phyloP scores from a whole-genome alignment of 2,797 vertebrate species.

The Choloepus didactylus region DNA sequence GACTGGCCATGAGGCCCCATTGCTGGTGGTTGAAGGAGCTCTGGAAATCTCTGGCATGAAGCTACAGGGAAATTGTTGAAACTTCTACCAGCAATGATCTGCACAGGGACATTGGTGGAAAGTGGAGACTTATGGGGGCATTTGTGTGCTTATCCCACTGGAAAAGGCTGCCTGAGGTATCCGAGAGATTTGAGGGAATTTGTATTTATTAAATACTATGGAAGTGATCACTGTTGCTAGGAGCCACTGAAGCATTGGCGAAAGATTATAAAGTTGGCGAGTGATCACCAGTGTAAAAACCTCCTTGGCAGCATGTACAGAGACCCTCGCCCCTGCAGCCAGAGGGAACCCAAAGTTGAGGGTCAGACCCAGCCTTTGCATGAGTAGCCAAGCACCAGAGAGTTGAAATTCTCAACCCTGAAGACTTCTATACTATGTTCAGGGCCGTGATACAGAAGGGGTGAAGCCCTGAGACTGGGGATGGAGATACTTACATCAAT shows the following conservation, averaged over 20 bases:
- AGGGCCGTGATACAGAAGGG: neutral
- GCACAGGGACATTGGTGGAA: neutral
- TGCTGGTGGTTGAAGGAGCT: too few species aligned
- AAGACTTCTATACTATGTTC: neutral
- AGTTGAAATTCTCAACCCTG: neutral
- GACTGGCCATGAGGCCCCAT: neutral
- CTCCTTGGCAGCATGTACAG: neutral
- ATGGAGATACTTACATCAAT: neutral
- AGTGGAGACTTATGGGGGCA: neutral
- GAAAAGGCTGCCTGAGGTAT: neutral
- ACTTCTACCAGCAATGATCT: neutral
- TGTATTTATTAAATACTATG: neutral
- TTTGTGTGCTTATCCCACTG: neutral
- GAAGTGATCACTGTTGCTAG: neutral
- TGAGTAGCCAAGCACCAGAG: neutral
- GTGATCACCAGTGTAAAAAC: neutral
- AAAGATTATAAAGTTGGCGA: neutral
- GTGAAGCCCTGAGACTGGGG: neutral
- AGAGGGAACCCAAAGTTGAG: neutral
- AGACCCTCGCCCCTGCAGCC: too few species aligned
- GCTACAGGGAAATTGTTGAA: neutral
- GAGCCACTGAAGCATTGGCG: neutral
- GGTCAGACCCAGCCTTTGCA: neutral
- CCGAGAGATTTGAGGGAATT: neutral
- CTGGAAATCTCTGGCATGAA: fast-evolving